Evolutionary conservation across 2,797 vertebrate species (phyloP), one percentile per base, ranked within the genome.

Genomic region (Danionella dracula): DNA sequence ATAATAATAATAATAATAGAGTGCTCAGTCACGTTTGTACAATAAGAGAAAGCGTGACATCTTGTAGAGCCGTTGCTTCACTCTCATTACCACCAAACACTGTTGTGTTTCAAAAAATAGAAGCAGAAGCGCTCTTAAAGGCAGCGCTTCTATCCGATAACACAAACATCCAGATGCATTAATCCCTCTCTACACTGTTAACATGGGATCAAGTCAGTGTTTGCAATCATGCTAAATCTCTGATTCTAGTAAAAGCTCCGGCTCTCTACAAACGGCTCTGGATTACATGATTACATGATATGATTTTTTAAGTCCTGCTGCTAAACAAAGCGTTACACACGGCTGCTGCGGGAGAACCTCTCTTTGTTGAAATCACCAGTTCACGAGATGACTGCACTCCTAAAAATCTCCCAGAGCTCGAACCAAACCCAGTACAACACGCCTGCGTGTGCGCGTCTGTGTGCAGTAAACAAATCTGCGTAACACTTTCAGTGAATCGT

Each of bases 171-270:
- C 23, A 34, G 41, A 49, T 13, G 20, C 13, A 4, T 27, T 42
- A 55, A 54, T 68, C 40, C 40, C 7, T 16, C 9, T 21, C 8
- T 17, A 34, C 31, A 9, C 11, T 17, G 46, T 35, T 51, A 19
- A 37, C 42, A 54, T 38, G 16, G 27, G 27, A 64, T 49, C 35
- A 31, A 40, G 8, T 50, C 44, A 63, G 9, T 57, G 50, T 49
- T 56, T 49, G 67, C 35, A 63, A 56, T 50, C 51, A 49, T 53
- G 19, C 31, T 15, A 53, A 17, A 61, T 61, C 37, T n/a, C n/a
- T n/a, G n/a, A n/a, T n/a, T n/a, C n/a, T n/a, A n/a, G n/a, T n/a
- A n/a, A n/a, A n/a, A n/a, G n/a, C n/a, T 46, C 6, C 4, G 13
- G 50, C 35, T 32, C 8, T 37, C 57, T 50, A 15, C 41, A 46